phyloP scores from a whole-genome alignment of 1,140 invertebrate species.

The Cherax destructor region DNA sequence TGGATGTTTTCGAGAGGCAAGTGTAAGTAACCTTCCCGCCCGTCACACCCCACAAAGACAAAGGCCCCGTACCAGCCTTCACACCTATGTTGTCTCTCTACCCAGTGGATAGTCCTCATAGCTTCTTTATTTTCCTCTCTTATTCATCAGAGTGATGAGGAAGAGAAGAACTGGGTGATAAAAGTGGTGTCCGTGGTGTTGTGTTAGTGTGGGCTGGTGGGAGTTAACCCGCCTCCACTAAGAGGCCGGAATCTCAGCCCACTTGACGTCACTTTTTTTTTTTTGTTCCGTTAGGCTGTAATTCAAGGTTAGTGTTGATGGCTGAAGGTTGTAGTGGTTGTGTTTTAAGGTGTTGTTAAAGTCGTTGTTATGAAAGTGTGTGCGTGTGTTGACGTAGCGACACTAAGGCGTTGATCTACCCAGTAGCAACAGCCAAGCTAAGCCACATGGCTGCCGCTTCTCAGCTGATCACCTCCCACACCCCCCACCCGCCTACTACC shows the following conservation, averaged over 20 bases:
- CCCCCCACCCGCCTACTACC: neutral
- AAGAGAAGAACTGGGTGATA: neutral
- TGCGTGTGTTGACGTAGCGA: too few species aligned
- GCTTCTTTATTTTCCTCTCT: neutral
- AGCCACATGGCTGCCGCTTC: constrained; percentile 17
- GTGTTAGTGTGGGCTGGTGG: neutral
- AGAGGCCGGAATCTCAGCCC: neutral
- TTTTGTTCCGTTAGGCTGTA: too few species aligned
- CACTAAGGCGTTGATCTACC: neutral
- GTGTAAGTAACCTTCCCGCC: neutral
- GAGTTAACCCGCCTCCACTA: neutral
- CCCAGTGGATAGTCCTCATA: neutral
- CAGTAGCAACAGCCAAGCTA: neutral
- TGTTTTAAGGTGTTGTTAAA: too few species aligned
- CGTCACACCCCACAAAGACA: neutral
- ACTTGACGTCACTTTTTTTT: neutral
- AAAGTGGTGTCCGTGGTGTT: neutral
- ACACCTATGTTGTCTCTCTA: neutral
- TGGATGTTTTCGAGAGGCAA: too few species aligned
- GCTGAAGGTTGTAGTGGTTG: too few species aligned
- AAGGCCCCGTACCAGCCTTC: neutral
- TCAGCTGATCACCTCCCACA: constrained; percentile 19
- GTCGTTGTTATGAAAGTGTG: too few species aligned
- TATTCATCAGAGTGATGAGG: neutral
- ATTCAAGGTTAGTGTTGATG: too few species aligned